Evolutionary conservation across 2,113 vertebrate species (phyloP), one percentile per base, ranked within the genome.

Genomic region (Brienomyrus brachyistius): DNA sequence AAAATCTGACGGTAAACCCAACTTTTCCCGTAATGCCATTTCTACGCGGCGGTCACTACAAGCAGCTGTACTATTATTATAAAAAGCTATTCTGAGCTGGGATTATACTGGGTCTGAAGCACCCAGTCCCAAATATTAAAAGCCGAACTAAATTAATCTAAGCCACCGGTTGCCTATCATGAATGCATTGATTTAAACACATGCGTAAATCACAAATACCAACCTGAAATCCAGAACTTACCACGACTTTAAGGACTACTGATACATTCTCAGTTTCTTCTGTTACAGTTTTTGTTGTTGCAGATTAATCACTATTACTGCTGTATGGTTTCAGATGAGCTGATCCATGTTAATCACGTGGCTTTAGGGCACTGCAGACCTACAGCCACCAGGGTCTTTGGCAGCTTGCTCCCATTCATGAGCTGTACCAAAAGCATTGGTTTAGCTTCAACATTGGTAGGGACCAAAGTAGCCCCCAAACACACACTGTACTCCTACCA

Each of bases 1-100:
- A 27, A 10, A 56, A 66, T 35, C 74, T 80, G 43, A 80, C 19
- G 17, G 74, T 19, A 43, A 80, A 80, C 5, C 35, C 74, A 80
- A 80, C 15, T 80, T 40, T 21, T 19, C 74, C 62, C 35, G 13
- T 43, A 80, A 80, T 80, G 35, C 74, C 35, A 80, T 80, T 80
- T 80, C 35, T 43, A 19, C 74, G 1, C 5, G 15, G 74, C 40
- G 35, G 31, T 19, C 74, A 43, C 43, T 48, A 83, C 45, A 84
- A 84, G 82, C 82, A 84, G 45, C 82, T 84, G 40, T n/a, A 84
- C 21, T 84, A 23, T 45, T 84, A 84, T 84, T 84, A 48, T 84
- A 84, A 84, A 48, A 47, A 10, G 82, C 23, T 23, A 23, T 17
- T 48, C 82, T 45, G 40, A 47, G 82, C 82, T 21, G 43, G 43